These are phyloP conservation scores for Picus viridis DNA, from an alignment of 2,797 vertebrate genomes.

Conservation along the genomic window DNA sequence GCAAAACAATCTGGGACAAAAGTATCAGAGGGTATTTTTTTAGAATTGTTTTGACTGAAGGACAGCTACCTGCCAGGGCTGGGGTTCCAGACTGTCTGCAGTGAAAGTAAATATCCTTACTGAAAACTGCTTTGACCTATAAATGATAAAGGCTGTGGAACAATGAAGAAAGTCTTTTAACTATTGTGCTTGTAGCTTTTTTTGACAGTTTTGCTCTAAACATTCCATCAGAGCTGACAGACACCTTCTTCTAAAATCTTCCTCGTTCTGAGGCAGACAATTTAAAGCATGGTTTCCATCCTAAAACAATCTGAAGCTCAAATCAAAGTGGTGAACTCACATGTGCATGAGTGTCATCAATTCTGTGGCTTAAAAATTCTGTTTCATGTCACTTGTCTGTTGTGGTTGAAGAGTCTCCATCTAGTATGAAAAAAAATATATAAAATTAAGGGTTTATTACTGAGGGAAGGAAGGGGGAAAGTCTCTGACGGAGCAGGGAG, in stretches of 20 bases:
- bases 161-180: conserved; percentile 42
- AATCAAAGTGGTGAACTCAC: conserved; percentile 22
- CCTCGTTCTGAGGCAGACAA: conserved; percentile 30
- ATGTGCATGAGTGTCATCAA: background rate
- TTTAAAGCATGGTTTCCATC: conserved; percentile 16
- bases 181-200: conserved; percentile 41
- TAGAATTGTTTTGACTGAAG: background rate
- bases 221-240: conserved; percentile 50
- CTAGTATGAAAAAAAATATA: background rate
- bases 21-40: background rate
- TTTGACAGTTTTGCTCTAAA: conserved; percentile 59
- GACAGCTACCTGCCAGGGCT: background rate
- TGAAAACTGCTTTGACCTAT: conserved; percentile 41
- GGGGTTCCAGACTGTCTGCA: background rate
- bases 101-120: conserved; percentile 22
- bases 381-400: background rate
- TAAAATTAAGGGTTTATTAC: background rate
- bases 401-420: background rate
- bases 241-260: background rate
- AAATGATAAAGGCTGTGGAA: conserved; percentile 33
- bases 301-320: conserved; percentile 29
- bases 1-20: background rate
- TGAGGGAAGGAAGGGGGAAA: background rate
- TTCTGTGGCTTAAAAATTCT: conserved; percentile 25
- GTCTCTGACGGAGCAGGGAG: background rate